These are phyloP conservation scores for Cyrtonyx montezumae DNA, from an alignment of 2,113 vertebrate species.

Conservation along the genomic window DNA sequence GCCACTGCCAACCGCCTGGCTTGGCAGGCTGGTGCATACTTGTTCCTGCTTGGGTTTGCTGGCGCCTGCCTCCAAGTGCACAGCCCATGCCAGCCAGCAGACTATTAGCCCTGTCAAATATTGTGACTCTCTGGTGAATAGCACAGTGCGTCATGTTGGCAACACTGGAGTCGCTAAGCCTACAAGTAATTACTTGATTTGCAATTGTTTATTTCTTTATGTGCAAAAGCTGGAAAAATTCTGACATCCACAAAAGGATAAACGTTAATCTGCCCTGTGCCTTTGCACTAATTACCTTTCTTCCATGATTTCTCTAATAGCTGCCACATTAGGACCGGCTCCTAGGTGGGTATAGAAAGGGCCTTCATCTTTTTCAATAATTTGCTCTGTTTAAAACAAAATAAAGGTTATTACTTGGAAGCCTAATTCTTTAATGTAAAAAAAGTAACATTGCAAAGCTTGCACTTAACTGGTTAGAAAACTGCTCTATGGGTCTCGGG, in stretches of 20 bases:
- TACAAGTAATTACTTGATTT: slow-evolving; percentile 76
- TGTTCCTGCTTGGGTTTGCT: slow-evolving; percentile 65
- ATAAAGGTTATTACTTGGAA: slow-evolving; percentile 78
- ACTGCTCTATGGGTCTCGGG: neutral
- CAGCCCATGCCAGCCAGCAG: slow-evolving; percentile 72
- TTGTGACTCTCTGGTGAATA: slow-evolving; percentile 77
- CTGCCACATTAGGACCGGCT: slow-evolving; percentile 91
- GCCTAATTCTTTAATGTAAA: slow-evolving; percentile 66
- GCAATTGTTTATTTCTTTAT: slow-evolving; percentile 76
- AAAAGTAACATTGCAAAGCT: slow-evolving; percentile 72
- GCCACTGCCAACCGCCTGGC: slow-evolving; percentile 22
- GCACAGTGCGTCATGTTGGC: slow-evolving; percentile 69
- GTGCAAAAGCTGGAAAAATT: slow-evolving; percentile 75
- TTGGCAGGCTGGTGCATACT: slow-evolving; percentile 62
- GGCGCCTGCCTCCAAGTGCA: slow-evolving; percentile 56
- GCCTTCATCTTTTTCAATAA: slow-evolving; percentile 98
- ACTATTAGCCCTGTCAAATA: slow-evolving; percentile 78
- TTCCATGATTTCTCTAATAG: slow-evolving; percentile 94
- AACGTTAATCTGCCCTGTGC: slow-evolving; percentile 76
- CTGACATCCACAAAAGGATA: slow-evolving; percentile 77
- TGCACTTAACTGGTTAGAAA: slow-evolving; percentile 18
- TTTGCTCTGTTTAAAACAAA: slow-evolving; percentile 92
- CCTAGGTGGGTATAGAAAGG: slow-evolving; percentile 99
- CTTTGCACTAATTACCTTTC: slow-evolving; percentile 88
- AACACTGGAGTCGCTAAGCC: slow-evolving; percentile 66